Percentiles rank a stretch among this genome's conserved stretches.
Conservation (phyloP, 1,140 invertebrate genomes). For the Aricia agestis region DNA sequence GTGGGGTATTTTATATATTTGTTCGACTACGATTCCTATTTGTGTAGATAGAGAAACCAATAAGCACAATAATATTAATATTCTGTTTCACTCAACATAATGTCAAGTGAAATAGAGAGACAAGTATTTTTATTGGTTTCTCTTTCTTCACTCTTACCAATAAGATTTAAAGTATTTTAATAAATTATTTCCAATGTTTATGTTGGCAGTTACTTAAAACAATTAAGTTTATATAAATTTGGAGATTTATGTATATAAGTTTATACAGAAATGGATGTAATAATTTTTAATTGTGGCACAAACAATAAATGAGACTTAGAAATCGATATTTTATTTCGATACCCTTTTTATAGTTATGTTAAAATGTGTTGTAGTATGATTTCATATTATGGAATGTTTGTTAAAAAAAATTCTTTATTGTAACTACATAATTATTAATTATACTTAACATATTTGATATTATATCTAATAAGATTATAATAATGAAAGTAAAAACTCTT, state of each 20-base stretch:
- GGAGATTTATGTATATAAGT: constrained; percentile 20
- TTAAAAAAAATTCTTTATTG: neutral
- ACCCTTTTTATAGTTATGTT: too few relatives aligned
- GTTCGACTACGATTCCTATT: neutral
- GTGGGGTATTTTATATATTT: neutral
- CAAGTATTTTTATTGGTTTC: neutral
- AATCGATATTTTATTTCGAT: neutral
- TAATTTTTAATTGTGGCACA: constrained; percentile 8
- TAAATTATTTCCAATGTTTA: constrained; percentile 3
- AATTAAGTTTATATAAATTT: neutral
- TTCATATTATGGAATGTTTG: neutral
- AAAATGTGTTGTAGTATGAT: too few relatives aligned
- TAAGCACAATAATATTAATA: neutral
- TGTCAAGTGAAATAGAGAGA: neutral
- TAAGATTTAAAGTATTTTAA: neutral
- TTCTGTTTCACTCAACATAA: neutral
- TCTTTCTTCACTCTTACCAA: neutral
- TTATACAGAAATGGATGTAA: constrained; percentile 4
- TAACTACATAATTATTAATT: neutral
- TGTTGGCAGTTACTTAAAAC: constrained; percentile 13
- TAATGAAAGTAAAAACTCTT: neutral
- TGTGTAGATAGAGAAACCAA: neutral
- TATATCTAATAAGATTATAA: too few relatives aligned
- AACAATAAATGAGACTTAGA: neutral
- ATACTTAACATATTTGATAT: too few relatives aligned